A percentile compares a stretch with the other conserved stretches of the same genome.
Conservation (phyloP, 1,140 invertebrate genomes). For the Caenorhabditis remanei region DNA sequence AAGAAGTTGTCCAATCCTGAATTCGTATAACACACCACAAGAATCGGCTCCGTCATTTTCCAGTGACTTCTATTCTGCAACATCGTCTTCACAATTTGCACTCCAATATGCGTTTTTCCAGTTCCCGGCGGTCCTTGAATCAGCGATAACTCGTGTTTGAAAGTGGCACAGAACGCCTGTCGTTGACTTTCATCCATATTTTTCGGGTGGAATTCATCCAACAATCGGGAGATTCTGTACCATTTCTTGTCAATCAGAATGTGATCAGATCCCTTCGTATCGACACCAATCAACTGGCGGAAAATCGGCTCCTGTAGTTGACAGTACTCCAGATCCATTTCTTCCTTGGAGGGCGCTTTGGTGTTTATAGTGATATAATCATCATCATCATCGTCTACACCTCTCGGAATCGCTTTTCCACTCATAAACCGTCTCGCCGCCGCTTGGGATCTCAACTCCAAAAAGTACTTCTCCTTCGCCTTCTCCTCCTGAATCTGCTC, state of each 20-base stretch:
- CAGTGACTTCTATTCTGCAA: constrained; percentile 63
- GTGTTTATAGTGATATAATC: background rate
- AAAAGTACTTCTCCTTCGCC: background rate
- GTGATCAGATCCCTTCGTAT: constrained; percentile 80
- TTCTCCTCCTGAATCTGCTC: constrained; percentile 29
- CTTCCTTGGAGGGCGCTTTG: background rate
- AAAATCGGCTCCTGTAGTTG: constrained; percentile 80
- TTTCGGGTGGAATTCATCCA: constrained; percentile 40
- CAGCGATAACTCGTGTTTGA: constrained; percentile 81
- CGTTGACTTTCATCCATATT: constrained; percentile 79
- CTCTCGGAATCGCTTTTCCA: constrained; percentile 3
- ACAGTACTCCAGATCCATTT: constrained; percentile 29
- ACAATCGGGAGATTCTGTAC: constrained; percentile 79
- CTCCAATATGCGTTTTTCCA: constrained; percentile 85
- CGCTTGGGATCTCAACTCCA: background rate
- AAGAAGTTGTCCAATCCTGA: constrained; percentile 91
- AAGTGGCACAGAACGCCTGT: constrained; percentile 79
- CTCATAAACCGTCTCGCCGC: background rate
- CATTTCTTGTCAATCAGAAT: constrained; percentile 31
- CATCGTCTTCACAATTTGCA: constrained; percentile 78
- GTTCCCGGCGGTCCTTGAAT: constrained; percentile 87
- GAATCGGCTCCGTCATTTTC: constrained; percentile 81
- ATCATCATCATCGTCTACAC: constrained; percentile 5
- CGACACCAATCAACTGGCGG: constrained; percentile 84
- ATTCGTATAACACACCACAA: constrained; percentile 88